Evolutionary conservation across 2,888 invertebrate genomes (phyloP), one percentile per base, ranked within the genome.

Genomic region (Acronicta psi): DNA sequence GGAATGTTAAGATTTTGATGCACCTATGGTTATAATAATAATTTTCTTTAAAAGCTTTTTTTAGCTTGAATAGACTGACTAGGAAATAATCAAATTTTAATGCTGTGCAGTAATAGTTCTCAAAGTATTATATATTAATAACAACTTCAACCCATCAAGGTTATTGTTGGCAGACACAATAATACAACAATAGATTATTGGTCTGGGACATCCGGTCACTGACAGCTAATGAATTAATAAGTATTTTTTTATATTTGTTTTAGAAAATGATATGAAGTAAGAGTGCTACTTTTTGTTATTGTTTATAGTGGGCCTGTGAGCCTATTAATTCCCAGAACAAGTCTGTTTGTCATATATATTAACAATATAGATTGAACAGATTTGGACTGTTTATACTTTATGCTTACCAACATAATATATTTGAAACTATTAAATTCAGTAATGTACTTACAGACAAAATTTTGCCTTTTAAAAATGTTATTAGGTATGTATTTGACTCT

Each of bases 231-330:
- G 13, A 34, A 34, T 34, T 44, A 25, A 23, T 55, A 44, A 43
- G 53, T 44, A 51, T 57, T 16, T 16, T 31, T 41, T 53, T 58
- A 45, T 53, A 34, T 38, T 47, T 62, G 36, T 50, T 64, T 50
- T 58, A 42, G 46, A 54, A 52, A 56, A 53, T 55, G n/a, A 25
- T 60, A 46, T 52, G 46, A 11, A 68, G 73, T 56, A 57, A 44
- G 51, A 61, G 70, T 75, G 49, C 78, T 77, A 75, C 76, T 76
- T 66, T 62, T 73, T 73, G 64, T 64, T 70, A 63, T 76, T 76
- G 73, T 78, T 63, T 70, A 63, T 68, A 68, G 78, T 70, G 78
- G 60, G 69, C 61, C 46, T 73, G 73, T 67, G 61, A 64, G 66
- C 69, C 61, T 59, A 25, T 59, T 61, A 58, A 63, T 34, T 53